These are phyloP conservation scores for Ciconia stormi DNA, from an alignment of 2,113 vertebrate species.

Conservation along the genomic window DNA sequence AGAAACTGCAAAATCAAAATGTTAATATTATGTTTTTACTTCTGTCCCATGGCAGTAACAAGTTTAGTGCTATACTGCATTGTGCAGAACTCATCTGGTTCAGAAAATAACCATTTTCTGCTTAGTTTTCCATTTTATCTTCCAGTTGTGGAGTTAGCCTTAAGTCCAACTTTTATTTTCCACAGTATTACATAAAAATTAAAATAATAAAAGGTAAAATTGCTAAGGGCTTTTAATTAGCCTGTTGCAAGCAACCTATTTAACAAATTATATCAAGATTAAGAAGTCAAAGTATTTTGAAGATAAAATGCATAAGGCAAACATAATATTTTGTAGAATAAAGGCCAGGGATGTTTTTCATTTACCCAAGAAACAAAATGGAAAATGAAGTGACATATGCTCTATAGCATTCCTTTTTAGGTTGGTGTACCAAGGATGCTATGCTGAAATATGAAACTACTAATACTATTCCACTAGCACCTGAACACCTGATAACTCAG, in stretches of 20 bases:
- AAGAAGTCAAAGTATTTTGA: background rate
- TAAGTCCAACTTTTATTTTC: background rate
- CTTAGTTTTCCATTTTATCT: background rate
- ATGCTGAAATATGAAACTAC: background rate
- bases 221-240: background rate
- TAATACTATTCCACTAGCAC: background rate
- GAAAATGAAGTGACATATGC: background rate
- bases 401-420: background rate
- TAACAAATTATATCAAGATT: background rate
- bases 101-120: background rate
- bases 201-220: background rate
- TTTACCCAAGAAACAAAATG: background rate
- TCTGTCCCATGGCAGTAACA: background rate
- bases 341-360: background rate
- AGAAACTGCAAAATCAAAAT: background rate
- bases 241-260: background rate
- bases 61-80: background rate
- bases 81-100: background rate
- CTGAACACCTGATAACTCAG: background rate
- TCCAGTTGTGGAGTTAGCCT: background rate
- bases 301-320: background rate
- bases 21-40: background rate
- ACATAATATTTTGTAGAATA: background rate
- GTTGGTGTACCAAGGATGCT: background rate
- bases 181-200: background rate